Percentiles rank a stretch among this genome's conserved stretches.
Conservation (phyloP, 2,113 vertebrate species). For the Melanotaenia duboulayi region DNA sequence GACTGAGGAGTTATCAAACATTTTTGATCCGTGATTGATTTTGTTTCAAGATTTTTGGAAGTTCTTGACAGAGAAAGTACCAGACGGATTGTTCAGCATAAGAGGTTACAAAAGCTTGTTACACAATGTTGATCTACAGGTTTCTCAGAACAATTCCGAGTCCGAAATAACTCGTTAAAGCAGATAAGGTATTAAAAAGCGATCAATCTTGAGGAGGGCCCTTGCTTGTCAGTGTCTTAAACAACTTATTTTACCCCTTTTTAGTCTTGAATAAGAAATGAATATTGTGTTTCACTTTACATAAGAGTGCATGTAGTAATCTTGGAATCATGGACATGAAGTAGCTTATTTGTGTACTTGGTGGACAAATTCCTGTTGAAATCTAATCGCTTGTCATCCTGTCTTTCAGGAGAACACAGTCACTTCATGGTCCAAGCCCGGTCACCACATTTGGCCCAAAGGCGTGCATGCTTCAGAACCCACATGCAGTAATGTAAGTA, state of each 20-base stretch:
- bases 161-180: too few species aligned
- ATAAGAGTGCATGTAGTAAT: too few species aligned
- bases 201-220: neutral
- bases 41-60: neutral
- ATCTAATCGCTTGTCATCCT: neutral
- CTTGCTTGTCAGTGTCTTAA: neutral
- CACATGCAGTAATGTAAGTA: slow-evolving; percentile 92
- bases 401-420: slow-evolving; percentile 89
- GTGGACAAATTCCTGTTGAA: neutral
- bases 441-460: slow-evolving; percentile 98
- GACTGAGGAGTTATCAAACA: neutral
- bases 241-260: neutral
- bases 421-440: slow-evolving; percentile 95
- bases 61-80: neutral
- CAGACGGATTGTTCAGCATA: neutral
- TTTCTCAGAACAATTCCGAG: too few species aligned
- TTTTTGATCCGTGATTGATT: neutral
- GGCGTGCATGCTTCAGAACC: slow-evolving; percentile 96
- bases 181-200: too few species aligned
- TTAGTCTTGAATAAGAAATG: neutral
- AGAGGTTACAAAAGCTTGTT: neutral
- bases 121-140: neutral
- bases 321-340: too few species aligned
- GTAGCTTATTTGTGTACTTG: neutral
- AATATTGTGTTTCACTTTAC: too few species aligned